Percentiles rank a stretch among this genome's conserved stretches.
Evolutionary conservation across 2,113 vertebrate genomes (phyloP).

Genomic region (Syngnathoides biaculeatus): DNA sequence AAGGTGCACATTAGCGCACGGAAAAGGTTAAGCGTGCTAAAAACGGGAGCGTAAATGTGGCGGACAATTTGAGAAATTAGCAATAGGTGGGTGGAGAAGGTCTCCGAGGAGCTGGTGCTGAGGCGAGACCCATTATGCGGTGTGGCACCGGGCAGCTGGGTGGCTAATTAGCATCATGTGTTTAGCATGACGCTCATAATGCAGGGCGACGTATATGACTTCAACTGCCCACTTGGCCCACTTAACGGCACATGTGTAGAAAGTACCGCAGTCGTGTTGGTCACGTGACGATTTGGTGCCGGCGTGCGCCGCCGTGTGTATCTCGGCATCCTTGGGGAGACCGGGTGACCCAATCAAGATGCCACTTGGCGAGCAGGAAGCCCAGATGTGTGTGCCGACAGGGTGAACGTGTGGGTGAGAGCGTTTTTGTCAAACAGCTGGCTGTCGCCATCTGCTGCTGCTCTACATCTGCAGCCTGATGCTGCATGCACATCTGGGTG

Average conservation of each 20-base stretch:
- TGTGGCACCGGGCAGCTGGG: constrained; percentile 71
- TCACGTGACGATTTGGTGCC: constrained; percentile 31
- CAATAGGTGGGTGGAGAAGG: constrained; percentile 46
- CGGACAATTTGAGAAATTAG: constrained; percentile 78
- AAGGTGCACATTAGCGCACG: constrained; percentile 58
- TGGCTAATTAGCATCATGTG: constrained; percentile 73
- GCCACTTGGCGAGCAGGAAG: constrained; percentile 41
- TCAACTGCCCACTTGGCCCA: constrained; percentile 57
- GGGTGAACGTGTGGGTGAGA: constrained; percentile 14
- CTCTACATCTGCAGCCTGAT: constrained; percentile 41
- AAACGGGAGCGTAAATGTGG: constrained; percentile 54
- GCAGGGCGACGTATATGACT: constrained; percentile 59
- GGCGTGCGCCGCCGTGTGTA: constrained; percentile 20
- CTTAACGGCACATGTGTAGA: constrained; percentile 40
- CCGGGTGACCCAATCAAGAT: constrained; percentile 48
- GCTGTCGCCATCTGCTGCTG: constrained; percentile 72
- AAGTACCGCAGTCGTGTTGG: neutral
- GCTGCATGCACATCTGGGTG: constrained; percentile 35
- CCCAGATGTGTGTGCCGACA: constrained; percentile 48
- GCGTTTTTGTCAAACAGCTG: constrained; percentile 70
- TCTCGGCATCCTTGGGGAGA: constrained; percentile 54
- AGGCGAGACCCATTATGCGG: constrained; percentile 70
- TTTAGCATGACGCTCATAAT: constrained; percentile 65
- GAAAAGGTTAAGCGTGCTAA: constrained; percentile 67
- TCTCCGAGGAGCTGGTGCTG: constrained; percentile 66